A percentile compares a stretch with the other conserved stretches of the same genome.
These are phyloP conservation scores for Leptopilina myrica DNA, from an alignment of 2,888 invertebrate species.

Conservation along the genomic window DNA sequence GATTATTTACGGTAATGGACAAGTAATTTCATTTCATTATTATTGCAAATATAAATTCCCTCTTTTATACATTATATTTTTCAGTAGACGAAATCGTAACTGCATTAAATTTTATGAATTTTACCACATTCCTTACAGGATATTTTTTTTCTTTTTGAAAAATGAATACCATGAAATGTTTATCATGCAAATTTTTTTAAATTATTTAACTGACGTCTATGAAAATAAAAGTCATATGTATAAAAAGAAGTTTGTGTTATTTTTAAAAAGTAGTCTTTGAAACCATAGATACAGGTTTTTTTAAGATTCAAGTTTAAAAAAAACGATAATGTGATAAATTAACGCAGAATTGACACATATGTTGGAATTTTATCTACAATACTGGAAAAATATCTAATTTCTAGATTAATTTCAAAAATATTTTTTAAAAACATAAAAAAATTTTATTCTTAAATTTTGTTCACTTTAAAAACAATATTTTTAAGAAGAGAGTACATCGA, in stretches of 20 bases:
- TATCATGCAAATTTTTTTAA: background rate
- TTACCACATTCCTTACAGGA: slow-evolving; percentile 34
- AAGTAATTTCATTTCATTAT: slow-evolving; percentile 7
- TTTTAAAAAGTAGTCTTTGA: background rate
- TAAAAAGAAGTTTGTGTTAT: background rate
- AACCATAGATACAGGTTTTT: too few species aligned
- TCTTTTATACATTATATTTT: background rate
- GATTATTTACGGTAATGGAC: slow-evolving; percentile 32
- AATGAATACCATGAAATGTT: slow-evolving; percentile 29
- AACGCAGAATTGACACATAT: too few species aligned
- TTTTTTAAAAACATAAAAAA: too few species aligned
- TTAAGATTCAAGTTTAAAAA: too few species aligned
- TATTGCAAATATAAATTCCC: background rate
- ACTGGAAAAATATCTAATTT: too few species aligned
- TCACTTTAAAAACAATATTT: too few species aligned
- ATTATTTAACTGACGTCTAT: slow-evolving; percentile 22
- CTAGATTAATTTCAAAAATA: too few species aligned
- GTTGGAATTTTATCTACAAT: too few species aligned
- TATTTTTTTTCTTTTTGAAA: slow-evolving; percentile 15
- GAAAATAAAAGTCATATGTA: slow-evolving; percentile 25
- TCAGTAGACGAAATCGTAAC: background rate
- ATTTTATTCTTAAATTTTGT: too few species aligned
- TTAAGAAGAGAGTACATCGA: too few species aligned
- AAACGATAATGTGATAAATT: too few species aligned
- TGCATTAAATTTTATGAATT: slow-evolving; percentile 35